Percentiles rank a stretch among this genome's conserved stretches.
phyloP scores from a whole-genome alignment of 2,888 invertebrate species.

The Cyrtodaria siliqua region DNA sequence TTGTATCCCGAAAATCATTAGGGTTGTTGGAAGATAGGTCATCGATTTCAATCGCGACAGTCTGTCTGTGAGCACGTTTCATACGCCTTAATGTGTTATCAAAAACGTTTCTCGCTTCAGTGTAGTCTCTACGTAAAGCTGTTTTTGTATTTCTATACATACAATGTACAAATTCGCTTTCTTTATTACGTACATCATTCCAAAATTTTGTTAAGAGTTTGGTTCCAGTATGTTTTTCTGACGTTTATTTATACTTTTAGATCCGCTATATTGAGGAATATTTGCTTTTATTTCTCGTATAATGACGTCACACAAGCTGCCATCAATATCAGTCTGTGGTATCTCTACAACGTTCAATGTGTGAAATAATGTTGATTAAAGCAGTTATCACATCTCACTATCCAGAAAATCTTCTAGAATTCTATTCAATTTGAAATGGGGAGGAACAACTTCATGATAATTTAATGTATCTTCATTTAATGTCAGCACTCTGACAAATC shows the following conservation, averaged over 20 bases:
- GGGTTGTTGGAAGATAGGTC: neutral
- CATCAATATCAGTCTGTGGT: conserved; percentile 14
- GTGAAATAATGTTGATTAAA: conserved; percentile 7
- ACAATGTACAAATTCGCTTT: conserved; percentile 20
- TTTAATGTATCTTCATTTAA: neutral
- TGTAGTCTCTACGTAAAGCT: neutral
- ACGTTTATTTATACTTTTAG: conserved; percentile 17
- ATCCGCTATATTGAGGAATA: conserved; percentile 12
- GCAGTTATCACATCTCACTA: conserved; percentile 14
- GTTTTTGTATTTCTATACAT: neutral
- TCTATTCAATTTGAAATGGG: conserved; percentile 6
- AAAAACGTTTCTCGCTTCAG: conserved; percentile 1
- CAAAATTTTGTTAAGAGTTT: conserved; percentile 22
- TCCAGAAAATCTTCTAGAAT: conserved; percentile 19
- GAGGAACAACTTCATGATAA: neutral
- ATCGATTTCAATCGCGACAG: conserved; percentile 25
- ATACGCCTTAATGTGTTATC: conserved; percentile 2
- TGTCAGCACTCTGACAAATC: neutral
- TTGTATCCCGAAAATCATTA: conserved; percentile 8
- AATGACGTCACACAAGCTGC: conserved; percentile 21
- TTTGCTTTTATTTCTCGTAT: conserved; percentile 25
- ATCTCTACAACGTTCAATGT: conserved; percentile 20
- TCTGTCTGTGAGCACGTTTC: conserved; percentile 7
- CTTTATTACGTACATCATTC: conserved; percentile 12
- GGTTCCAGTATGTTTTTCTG: conserved; percentile 32